Base-by-base conservation (phyloP, 2,888 invertebrate genomes). In the Cryptus viduatorius region DNA sequence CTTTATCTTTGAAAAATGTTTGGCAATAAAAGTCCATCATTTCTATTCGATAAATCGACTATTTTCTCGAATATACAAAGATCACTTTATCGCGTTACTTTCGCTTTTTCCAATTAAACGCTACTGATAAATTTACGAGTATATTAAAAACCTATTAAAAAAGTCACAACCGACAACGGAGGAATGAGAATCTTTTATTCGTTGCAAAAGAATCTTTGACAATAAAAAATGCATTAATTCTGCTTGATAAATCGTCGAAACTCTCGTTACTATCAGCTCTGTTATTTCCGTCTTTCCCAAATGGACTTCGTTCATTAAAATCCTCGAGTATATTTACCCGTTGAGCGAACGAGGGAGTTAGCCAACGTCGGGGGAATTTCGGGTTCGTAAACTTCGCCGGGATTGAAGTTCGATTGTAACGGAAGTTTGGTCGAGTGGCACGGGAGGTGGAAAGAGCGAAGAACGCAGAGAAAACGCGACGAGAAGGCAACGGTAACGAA, bases 301-400 rank as follows among this genome's bases (percentile, higher is more conserved):
- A 72, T 72, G 53, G 71, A 65, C 53, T 44, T 44, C n/a, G 61
- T 79, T 79, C 71, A 71, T 79, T 72, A 65, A 37, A 71, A 72
- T 65, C 4, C 42, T 37, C 75, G 65, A 50, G 65, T 37, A 50
- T 48, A 64, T 72, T 72, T 79, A 44, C 61, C 53, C n/a, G 69
- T 14, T 37, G 59, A 46, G 19, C 31, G 69, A 53, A 46, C 44
- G 61, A 69, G 69, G 61, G 24, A 37, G 37, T 37, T 46, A 46
- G 61, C 50, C 24, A 44, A 61, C n/a, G 42, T 1, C 8, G 44
- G 73, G 31, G 10, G 48, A 59, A 16, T 8, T 29, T 8, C n/a
- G 68, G 68, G 68, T 78, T 78, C 68, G 50, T 79, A 71, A 79
- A 79, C 48, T 71, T 71, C n/a, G 24, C 42, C n/a, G 64, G 64